Conservation (phyloP, 1,140 invertebrate species). For the Brachionus asplanchnoidis region DNA sequence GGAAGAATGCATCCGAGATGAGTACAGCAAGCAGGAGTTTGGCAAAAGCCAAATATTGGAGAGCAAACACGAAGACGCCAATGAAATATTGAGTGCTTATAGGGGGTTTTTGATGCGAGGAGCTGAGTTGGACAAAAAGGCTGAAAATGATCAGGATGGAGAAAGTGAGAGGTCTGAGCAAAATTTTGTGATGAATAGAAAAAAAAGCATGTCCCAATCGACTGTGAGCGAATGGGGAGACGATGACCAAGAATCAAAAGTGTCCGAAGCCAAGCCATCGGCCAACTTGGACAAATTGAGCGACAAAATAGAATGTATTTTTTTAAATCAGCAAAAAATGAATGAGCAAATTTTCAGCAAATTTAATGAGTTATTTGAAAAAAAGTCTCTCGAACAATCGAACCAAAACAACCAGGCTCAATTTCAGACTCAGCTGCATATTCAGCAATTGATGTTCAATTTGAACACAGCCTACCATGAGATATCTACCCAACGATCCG, state of each 20-base stretch:
- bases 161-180: neutral
- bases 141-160: neutral
- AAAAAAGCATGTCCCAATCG: neutral
- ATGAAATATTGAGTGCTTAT: conserved; percentile 6
- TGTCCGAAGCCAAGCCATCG: neutral
- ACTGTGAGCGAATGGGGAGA: neutral
- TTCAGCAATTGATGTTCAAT: conserved; percentile 22
- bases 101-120: conserved; percentile 7
- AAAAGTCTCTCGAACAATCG: neutral
- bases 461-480: conserved; percentile 36
- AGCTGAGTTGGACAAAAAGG: neutral
- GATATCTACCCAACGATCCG: neutral
- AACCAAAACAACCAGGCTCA: neutral
- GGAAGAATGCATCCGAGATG: neutral
- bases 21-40: neutral
- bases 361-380: neutral
- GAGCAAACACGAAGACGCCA: neutral
- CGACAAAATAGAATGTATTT: neutral
- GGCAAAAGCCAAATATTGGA: neutral
- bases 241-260: neutral
- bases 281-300: neutral
- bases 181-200: neutral
- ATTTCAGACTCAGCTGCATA: conserved; percentile 27
- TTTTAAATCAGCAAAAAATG: conserved; percentile 21
- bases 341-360: neutral